Base-by-base conservation (phyloP, 2,797 vertebrate species). In the Xenopus petersii region DNA sequence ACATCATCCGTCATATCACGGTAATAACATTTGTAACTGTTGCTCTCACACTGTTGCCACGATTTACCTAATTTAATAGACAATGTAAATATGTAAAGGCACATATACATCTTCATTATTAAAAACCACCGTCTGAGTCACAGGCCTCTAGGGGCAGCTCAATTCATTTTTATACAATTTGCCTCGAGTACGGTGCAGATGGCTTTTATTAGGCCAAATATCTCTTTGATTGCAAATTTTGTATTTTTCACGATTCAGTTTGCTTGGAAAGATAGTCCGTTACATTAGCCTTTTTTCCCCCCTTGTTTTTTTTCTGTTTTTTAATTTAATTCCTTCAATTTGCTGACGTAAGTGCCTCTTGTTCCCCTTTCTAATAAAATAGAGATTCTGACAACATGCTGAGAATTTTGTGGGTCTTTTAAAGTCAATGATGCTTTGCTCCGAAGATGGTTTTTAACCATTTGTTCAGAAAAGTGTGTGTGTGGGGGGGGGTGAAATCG, bases 41-140 rank as follows among this genome's bases (percentile, higher is more conserved):
- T 88, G 88, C 86, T 76, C 87, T 88, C 79, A 79, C 82, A 81
- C 84, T 81, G 82, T 83, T 30, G 75, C 85, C 84, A 85, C 83
- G 87, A 92, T 92, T 90, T 86, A 89, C 91, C 92, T 92, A 89
- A 66, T 74, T 88, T 92, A 91, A 93, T 88, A 93, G 87, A 88
- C 90, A 87, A 92, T 90, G 92, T 90, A 91, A 89, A 93, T 89
- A 89, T 89, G 91, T 88, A 86, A 73, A 88, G 87, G 87, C 89
- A 86, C 88, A 87, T 85, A 92, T 93, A 91, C 86, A 89, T 94
- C 93, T 93, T 94, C 93, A 94, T 94, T 93, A 94, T 81, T 83
- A 79, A 21, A 86, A 85, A 88, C 89, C 79, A 81, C 86, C 81
- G 86, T 84, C 86, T 81, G 81, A 84, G 81, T 88, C 89, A 82